These are phyloP conservation scores for Sipunculus nudus DNA, from an alignment of 2,888 invertebrate species.

Conservation along the genomic window DNA sequence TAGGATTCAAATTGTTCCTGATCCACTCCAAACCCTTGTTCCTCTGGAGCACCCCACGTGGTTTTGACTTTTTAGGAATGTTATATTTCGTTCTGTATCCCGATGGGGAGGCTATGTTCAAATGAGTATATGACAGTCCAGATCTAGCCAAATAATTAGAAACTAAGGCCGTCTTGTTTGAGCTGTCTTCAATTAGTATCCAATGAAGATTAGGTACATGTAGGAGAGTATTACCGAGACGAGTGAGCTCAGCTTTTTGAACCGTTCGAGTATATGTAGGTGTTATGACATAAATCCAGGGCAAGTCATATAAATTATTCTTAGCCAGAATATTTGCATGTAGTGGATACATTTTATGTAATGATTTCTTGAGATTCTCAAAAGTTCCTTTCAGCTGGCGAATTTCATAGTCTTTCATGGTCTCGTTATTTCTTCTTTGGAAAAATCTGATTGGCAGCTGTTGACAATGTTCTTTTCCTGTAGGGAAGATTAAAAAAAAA, in stretches of 20 bases:
- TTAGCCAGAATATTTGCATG: no score
- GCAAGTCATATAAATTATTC: no score
- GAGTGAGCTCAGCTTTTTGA: slow-evolving; percentile 92
- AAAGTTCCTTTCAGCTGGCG: no score
- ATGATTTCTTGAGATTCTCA: no score
- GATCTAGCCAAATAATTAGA: slow-evolving; percentile 76
- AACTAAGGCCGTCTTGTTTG: slow-evolving; percentile 76
- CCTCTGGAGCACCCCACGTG: slow-evolving; percentile 69
- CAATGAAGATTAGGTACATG: slow-evolving; percentile 89
- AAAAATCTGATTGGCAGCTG: no score
- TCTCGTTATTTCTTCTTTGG: no score
- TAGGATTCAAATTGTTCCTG: slow-evolving; percentile 72
- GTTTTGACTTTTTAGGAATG: slow-evolving; percentile 71
- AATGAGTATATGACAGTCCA: slow-evolving; percentile 74
- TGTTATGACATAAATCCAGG: slow-evolving; percentile 92
- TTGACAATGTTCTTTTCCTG: no score
- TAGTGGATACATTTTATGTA: no score
- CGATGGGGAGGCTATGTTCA: slow-evolving; percentile 76
- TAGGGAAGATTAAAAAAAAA: no score
- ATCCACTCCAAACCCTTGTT: slow-evolving; percentile 77
- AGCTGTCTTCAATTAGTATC: slow-evolving; percentile 91
- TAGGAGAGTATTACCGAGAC: slow-evolving; percentile 85
- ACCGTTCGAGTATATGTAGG: slow-evolving; percentile 87
- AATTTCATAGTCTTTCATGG: no score
- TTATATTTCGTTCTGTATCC: slow-evolving; percentile 59